Evolutionary conservation across 1,140 invertebrate genomes (phyloP), one percentile per base, ranked within the genome.

Genomic region (Diprion similis): DNA sequence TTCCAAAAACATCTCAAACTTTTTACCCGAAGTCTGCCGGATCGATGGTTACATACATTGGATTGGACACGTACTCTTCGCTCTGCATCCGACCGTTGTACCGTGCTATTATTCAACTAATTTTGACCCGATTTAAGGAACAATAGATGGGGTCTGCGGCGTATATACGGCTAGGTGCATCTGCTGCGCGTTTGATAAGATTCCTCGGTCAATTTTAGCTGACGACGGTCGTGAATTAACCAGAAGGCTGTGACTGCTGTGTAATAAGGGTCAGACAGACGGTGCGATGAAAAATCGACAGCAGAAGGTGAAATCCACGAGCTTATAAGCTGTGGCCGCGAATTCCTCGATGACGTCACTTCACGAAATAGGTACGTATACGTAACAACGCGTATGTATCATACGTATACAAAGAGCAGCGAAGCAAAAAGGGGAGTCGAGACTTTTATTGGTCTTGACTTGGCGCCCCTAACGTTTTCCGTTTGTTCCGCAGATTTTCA

Each of bases 371-470:
- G 11, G n/a, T 59, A 59, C 51, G 24, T 80, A 76, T 80, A 78
- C 77, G 64, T 75, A 72, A 72, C 68, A 75, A 75, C 76, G 71
- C 74, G 69, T 70, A 37, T 65, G 46, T 72, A 64, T 70, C 46
- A 19, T 46, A 6, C 64, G 37, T 13, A 13, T 66, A 8, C 9
- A 72, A 18, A n/a, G 18, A 70, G 10, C 13, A 46, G 46, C 15
- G 18, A 70, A 46, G 18, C 15, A 70, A 45, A 24, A 68, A 78
- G 75, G 75, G 80, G 82, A 78, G 78, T 78, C 75, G 79, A 82
- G 83, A 86, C 79, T 87, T 87, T 88, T 88, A 87, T 86, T 87
- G 85, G 86, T 84, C 82, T 83, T 83, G 85, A 87, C 84, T 86
- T 81, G 83, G 81, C 83, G 83, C 82, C 80, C 81, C 81, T 81